These are phyloP conservation scores for Indicator maculatus DNA, from an alignment of 2,113 vertebrate species.

Conservation along the genomic window DNA sequence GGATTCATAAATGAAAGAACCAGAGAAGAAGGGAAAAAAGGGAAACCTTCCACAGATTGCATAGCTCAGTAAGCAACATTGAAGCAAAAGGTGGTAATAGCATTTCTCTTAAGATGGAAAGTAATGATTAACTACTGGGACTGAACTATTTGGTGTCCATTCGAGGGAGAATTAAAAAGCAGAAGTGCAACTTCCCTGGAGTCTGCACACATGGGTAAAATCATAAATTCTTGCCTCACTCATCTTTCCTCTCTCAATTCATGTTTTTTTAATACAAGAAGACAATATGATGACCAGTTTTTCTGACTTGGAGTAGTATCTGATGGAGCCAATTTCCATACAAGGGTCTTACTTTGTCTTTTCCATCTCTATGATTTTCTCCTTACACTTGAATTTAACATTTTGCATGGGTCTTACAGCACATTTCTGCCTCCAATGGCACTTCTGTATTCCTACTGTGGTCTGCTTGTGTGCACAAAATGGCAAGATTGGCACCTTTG, in stretches of 20 bases:
- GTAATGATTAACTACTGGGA: background rate
- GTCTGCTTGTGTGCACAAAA: background rate
- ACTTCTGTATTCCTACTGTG: background rate
- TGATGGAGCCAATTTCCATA: background rate
- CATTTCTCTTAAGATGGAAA: slow-evolving; percentile 9
- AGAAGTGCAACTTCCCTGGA: background rate
- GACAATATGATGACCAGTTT: background rate
- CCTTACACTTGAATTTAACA: too few relatives aligned
- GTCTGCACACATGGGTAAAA: background rate
- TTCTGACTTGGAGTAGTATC: background rate
- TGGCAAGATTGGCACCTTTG: background rate
- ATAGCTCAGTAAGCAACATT: background rate
- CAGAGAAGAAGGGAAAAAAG: background rate
- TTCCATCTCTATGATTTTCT: background rate
- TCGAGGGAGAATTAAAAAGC: slow-evolving; percentile 40
- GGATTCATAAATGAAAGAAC: background rate
- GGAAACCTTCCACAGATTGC: background rate
- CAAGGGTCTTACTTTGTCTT: background rate
- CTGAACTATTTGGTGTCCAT: slow-evolving; percentile 46
- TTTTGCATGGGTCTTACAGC: background rate
- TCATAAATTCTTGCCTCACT: background rate
- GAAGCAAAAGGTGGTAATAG: background rate
- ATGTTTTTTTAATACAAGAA: background rate
- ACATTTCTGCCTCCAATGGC: rapidly evolving
- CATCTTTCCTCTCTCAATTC: background rate